Percentiles rank a stretch among this genome's conserved stretches.
Conservation (phyloP, 2,113 vertebrate species). For the Ornithorhynchus anatinus region DNA sequence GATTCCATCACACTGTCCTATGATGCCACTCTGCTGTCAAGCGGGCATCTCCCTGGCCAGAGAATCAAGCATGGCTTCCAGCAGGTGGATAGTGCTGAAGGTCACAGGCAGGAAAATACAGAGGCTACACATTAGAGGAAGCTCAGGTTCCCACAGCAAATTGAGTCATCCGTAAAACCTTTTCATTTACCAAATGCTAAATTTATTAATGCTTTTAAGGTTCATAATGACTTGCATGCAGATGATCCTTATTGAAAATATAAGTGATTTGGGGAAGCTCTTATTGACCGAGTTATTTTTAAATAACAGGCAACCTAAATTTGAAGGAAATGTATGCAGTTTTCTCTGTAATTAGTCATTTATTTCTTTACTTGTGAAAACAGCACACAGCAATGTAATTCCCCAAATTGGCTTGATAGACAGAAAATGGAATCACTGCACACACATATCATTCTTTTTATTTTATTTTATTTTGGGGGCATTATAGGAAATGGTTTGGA, state of each 20-base stretch:
- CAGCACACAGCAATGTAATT: no score
- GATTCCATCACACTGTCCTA: conserved; percentile 84
- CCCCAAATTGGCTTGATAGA: not conserved
- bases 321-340: not conserved
- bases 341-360: not conserved
- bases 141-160: conserved; percentile 76
- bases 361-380: not conserved
- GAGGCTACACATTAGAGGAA: conserved; percentile 65
- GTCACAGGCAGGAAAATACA: conserved; percentile 73
- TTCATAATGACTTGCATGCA: conserved; percentile 6
- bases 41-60: conserved; percentile 72
- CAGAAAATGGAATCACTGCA: no score
- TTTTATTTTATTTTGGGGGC: no score
- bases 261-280: not conserved
- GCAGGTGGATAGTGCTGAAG: conserved; percentile 85
- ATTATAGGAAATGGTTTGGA: no score
- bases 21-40: conserved; percentile 84
- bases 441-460: not conserved
- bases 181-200: conserved; percentile 52
- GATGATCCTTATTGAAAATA: conserved; percentile 14
- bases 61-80: conserved; percentile 90
- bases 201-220: conserved; percentile 55
- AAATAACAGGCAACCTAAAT: not conserved
- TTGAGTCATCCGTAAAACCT: conserved; percentile 80
- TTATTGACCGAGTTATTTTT: conserved; percentile 10